Conservation (phyloP, 2,113 vertebrate species). For the Mirza zaza region DNA sequence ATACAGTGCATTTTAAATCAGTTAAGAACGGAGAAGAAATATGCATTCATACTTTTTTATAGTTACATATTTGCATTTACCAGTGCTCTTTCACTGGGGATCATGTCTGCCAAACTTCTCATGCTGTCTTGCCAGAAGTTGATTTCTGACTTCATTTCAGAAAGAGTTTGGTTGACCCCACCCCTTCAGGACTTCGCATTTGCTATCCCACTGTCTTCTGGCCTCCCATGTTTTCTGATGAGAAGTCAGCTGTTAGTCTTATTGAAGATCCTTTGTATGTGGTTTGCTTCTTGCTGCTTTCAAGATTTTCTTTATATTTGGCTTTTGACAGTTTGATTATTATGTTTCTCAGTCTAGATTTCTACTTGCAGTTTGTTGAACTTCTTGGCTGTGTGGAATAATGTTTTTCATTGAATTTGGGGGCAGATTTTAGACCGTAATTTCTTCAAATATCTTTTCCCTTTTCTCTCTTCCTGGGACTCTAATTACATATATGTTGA, state of each 20-base stretch:
- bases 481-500: not conserved
- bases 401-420: not conserved
- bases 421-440: not conserved
- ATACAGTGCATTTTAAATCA: not conserved
- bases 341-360: not conserved
- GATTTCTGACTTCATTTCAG: not conserved
- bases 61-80: not conserved
- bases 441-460: not conserved
- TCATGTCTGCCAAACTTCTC: not conserved
- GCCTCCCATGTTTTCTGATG: not conserved
- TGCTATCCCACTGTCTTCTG: not conserved
- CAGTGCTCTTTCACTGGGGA: not conserved
- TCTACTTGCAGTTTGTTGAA: not conserved
- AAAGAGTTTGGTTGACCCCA: not conserved
- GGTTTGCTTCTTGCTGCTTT: not conserved
- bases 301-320: not conserved
- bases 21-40: not conserved
- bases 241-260: not conserved
- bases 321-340: constrained; percentile 9
- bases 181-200: not conserved
- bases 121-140: not conserved
- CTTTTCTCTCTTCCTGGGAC: not conserved
- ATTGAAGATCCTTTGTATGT: not conserved
- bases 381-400: not conserved
- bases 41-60: not conserved